phyloP scores from a whole-genome alignment of 2,113 vertebrate genomes.

The Pelecanus crispus region DNA sequence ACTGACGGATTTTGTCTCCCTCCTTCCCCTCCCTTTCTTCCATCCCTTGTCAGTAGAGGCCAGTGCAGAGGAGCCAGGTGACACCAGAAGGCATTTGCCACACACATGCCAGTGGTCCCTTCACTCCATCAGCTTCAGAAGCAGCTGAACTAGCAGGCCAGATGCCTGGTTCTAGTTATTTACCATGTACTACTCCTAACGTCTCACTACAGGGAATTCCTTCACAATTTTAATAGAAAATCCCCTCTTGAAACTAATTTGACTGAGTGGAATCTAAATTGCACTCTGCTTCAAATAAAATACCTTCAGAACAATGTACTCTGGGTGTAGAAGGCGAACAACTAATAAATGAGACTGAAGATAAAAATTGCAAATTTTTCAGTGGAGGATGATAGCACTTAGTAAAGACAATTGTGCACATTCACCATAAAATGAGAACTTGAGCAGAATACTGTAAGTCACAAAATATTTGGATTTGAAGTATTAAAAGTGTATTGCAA shows the following conservation, averaged over 20 bases:
- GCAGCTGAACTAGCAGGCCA: neutral
- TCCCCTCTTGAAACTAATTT: neutral
- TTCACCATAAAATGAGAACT: slow-evolving; percentile 2
- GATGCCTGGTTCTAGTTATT: neutral
- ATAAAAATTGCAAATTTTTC: neutral
- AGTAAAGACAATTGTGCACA: neutral
- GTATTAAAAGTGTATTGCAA: neutral
- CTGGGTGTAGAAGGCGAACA: neutral
- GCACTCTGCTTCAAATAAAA: neutral
- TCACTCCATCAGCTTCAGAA: neutral
- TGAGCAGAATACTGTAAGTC: neutral
- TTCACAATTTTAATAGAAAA: neutral
- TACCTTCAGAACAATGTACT: neutral
- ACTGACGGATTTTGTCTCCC: neutral
- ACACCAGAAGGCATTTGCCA: neutral
- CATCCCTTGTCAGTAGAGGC: neutral
- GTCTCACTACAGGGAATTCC: neutral
- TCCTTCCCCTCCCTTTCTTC: neutral
- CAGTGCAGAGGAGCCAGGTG: neutral
- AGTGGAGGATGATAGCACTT: neutral
- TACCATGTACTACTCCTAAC: rapidly evolving
- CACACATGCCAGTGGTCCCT: rapidly evolving
- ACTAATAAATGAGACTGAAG: neutral
- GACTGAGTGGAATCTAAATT: neutral
- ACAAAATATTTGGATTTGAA: slow-evolving; percentile 4